Evolutionary conservation across 2,888 invertebrate species (phyloP).

Genomic region (Hypomecis punctinalis): DNA sequence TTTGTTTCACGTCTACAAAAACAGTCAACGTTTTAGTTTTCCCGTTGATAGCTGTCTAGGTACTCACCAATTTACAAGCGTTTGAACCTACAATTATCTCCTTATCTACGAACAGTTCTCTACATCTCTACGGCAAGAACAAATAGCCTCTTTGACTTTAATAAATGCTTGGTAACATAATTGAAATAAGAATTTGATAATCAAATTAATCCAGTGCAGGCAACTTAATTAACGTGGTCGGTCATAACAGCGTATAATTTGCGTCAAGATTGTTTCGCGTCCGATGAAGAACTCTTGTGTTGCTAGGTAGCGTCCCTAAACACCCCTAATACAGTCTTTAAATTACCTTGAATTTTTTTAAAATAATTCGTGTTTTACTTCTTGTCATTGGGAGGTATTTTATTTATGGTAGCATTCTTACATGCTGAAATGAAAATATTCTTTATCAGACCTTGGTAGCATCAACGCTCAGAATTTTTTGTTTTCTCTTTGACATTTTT

Average conservation of each 20-base stretch:
- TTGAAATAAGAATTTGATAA: slow-evolving; percentile 80
- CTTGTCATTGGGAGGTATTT: neutral
- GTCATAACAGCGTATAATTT: slow-evolving; percentile 79
- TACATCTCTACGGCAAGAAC: slow-evolving; percentile 54
- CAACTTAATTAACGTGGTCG: slow-evolving; percentile 78
- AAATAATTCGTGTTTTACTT: neutral
- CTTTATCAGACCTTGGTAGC: no score
- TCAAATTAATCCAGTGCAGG: slow-evolving; percentile 78
- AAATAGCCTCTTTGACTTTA: slow-evolving; percentile 68
- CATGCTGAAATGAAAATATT: no score
- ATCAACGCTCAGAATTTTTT: no score
- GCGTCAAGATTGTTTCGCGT: slow-evolving; percentile 79
- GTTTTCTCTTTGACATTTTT: no score
- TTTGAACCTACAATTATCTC: slow-evolving; percentile 34
- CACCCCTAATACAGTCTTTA: neutral
- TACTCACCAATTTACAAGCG: slow-evolving; percentile 30
- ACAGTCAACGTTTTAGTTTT: slow-evolving; percentile 22
- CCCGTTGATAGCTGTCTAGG: slow-evolving; percentile 29
- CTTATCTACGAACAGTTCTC: slow-evolving; percentile 35
- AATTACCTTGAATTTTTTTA: neutral
- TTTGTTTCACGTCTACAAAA: slow-evolving; percentile 6
- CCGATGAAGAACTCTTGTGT: slow-evolving; percentile 66
- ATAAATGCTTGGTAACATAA: slow-evolving; percentile 72
- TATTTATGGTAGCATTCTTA: no score
- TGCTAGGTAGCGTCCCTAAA: slow-evolving; percentile 44